Evolutionary conservation across 2,797 vertebrate species (phyloP).

Genomic region (Otus scops): DNA sequence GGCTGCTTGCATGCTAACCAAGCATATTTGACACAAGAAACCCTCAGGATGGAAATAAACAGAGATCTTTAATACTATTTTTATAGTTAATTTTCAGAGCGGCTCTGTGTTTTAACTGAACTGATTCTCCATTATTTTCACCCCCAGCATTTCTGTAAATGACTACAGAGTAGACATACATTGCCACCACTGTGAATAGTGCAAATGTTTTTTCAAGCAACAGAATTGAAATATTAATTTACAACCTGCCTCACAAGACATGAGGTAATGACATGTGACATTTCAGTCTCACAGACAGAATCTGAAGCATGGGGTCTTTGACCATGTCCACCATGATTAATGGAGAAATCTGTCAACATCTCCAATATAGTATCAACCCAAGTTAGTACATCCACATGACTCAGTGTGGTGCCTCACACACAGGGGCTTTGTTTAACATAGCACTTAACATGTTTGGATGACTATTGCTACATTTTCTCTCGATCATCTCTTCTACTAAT

Average conservation of each 20-base stretch:
- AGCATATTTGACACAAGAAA: not conserved
- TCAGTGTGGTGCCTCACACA: not conserved
- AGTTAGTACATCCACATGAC: not conserved
- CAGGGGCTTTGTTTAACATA: not conserved
- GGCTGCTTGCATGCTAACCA: not conserved
- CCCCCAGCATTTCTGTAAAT: not conserved
- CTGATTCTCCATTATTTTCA: not conserved
- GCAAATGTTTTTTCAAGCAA: not conserved
- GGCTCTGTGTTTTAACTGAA: not conserved
- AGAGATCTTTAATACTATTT: not conserved
- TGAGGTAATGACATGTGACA: not conserved
- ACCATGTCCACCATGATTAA: too few species aligned
- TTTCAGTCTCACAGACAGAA: not conserved
- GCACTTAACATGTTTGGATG: not conserved
- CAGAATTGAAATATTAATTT: not conserved
- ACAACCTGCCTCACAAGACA: not conserved
- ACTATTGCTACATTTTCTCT: not conserved
- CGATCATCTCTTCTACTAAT: not conserved
- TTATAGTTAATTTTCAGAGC: not conserved
- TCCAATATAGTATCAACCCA: not conserved
- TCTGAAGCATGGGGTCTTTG: not conserved
- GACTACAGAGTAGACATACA: not conserved
- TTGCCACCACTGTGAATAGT: not conserved
- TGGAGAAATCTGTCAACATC: not conserved
- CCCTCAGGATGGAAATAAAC: not conserved